Evolutionary conservation across 2,888 invertebrate genomes (phyloP), one percentile per base, ranked within the genome.

Genomic region (Lysandra coridon): DNA sequence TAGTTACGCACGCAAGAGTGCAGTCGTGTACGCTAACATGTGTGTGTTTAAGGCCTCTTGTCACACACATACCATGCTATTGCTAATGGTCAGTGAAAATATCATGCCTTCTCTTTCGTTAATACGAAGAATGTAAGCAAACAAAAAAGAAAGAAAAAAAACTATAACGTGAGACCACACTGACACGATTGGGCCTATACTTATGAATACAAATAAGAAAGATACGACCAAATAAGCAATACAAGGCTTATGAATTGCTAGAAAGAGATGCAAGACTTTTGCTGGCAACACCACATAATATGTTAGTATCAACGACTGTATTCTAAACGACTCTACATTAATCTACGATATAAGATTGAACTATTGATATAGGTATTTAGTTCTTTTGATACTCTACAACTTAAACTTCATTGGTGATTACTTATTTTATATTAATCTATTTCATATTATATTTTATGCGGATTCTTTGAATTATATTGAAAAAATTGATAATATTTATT

Each of bases 401-500:
- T 76, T 53, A 76, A 78, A 53, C 73, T 78, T 57, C 73, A 78
- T 73, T 23, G 40, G 73, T 73, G 73, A 73, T n/a, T 33, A 73
- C 60, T 78, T 78, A 23, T 30, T 73, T 78, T 57, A 60, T 73
- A 57, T 73, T 57, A 57, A 73, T 57, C 37, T 78, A 74, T 73
- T 78, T 78, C 37, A 88, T 86, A 86, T 86, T 85, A 88, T 91
- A 89, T 90, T 90, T 90, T 88, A 86, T 87, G 89, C 85, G 86
- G 87, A 84, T 86, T 89, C 87, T 88, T 86, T 79, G 78, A 74
- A 79, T 53, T 53, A 83, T 79, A 86, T 87, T 86, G 85, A 86
- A 88, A 85, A 88, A 85, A 85, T 87, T 88, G 86, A 85, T 85
- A 89, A 85, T 85, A 89, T 74, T 93, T 94, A 94, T 94, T 94